Evolutionary conservation across 2,888 invertebrate species (phyloP), one percentile per base, ranked within the genome.

Genomic region (Chorisops tibialis): DNA sequence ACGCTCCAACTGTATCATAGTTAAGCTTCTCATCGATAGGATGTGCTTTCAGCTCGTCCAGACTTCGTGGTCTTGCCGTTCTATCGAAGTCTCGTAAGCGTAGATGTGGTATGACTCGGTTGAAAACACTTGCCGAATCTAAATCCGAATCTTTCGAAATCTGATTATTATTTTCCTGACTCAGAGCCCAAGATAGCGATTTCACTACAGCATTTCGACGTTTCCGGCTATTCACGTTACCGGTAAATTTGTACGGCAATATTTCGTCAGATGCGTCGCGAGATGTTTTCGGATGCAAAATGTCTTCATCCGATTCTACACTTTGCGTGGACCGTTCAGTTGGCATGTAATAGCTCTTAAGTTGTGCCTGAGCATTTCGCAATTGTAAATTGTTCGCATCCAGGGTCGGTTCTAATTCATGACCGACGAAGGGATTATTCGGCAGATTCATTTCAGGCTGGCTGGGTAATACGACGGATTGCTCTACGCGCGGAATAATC

Each of bases 321-420:
- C 12, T 16, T 3, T 1, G 7, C 6, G 18, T 18, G 12, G 39
- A n/a, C 6, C 14, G 1, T 16, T 56, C 22, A 4, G 19, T 18
- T 16, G 63, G 49, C 52, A 63, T 54, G 47, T 63, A 63, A 45
- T 63, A 62, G 19, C 49, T 45, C 30, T 58, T 38, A 18, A 66
- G 37, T n/a, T 59, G 35, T n/a, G 60, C 14, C 14, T 59, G 56
- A 1, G 65, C 51, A 35, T 56, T 51, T 41, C 41, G 38, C 21
- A 66, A 30, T 50, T 63, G 51, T n/a, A 61, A 41, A 7, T 50
- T 37, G 51, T 66, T 66, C 37, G 61, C 52, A 24, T 65, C 52
- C 16, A 47, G 45, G 6, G 64, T 66, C 18, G 66, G 66, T 22
- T 62, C 61, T 7, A 67, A 38, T 48, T 67, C 66, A 30, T 56